phyloP scores from a whole-genome alignment of 1,140 invertebrate genomes.

The Bombyx mandarina region DNA sequence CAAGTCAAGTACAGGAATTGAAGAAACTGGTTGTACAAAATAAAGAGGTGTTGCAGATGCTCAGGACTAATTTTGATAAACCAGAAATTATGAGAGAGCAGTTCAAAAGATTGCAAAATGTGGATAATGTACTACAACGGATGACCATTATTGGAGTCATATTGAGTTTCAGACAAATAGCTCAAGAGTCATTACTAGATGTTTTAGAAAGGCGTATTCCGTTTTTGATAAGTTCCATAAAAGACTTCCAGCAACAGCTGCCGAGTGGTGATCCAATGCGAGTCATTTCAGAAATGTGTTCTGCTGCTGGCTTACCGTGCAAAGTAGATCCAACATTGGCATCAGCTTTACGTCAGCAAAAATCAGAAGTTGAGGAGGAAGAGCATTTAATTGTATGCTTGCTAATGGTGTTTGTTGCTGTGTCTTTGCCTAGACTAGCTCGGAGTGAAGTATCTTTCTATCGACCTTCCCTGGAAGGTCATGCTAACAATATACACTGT shows the following conservation, averaged over 20 bases:
- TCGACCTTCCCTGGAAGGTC: slow-evolving; percentile 92
- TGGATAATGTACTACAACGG: slow-evolving; percentile 94
- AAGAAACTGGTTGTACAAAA: slow-evolving; percentile 95
- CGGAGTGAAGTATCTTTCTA: slow-evolving; percentile 91
- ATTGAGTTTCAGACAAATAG: slow-evolving; percentile 92
- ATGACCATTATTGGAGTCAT: slow-evolving; percentile 99
- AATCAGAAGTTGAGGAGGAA: slow-evolving; percentile 86
- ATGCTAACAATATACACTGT: slow-evolving; percentile 98
- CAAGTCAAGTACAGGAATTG: slow-evolving; percentile 96
- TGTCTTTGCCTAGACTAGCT: slow-evolving; percentile 97
- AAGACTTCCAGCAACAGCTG: slow-evolving; percentile 94
- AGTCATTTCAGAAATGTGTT: slow-evolving; percentile 96
- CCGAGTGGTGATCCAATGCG: slow-evolving; percentile 93
- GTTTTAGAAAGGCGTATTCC: slow-evolving; percentile 95
- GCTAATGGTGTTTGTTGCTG: slow-evolving; percentile 98
- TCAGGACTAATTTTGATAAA: slow-evolving; percentile 97
- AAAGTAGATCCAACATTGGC: slow-evolving; percentile 96
- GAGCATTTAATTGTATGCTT: slow-evolving; percentile 96
- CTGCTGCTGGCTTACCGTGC: slow-evolving; percentile 92
- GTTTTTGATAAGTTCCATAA: slow-evolving; percentile 95
- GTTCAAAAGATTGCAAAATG: slow-evolving; percentile 90
- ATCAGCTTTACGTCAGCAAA: slow-evolving; percentile 88
- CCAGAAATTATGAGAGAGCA: slow-evolving; percentile 98
- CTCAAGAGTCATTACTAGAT: slow-evolving; percentile 94
- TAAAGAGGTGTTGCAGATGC: slow-evolving; percentile 89